These are phyloP conservation scores for Ectobius pallidus DNA, from an alignment of 2,888 invertebrate species.

Conservation along the genomic window DNA sequence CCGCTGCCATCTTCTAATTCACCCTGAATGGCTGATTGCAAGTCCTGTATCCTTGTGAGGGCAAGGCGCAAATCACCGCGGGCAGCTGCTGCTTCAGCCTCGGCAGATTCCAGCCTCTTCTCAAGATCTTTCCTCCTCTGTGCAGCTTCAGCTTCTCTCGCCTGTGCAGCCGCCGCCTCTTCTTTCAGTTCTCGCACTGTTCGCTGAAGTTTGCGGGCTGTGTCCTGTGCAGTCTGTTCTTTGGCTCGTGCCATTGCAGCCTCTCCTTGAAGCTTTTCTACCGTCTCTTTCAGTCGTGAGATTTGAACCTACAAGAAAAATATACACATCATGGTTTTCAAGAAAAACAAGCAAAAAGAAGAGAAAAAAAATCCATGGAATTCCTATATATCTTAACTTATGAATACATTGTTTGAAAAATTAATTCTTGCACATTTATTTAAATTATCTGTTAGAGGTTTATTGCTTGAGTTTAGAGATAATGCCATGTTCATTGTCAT, in stretches of 20 bases:
- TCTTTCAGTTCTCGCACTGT: constrained; percentile 77
- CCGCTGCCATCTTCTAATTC: constrained; percentile 54
- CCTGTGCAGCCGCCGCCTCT: constrained; percentile 71
- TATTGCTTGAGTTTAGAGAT: too few relatives aligned
- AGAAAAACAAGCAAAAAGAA: neutral
- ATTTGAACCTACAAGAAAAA: constrained; percentile 60
- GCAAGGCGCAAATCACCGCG: constrained; percentile 85
- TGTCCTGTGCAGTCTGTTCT: constrained; percentile 80
- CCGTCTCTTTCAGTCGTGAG: constrained; percentile 71
- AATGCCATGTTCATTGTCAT: too few relatives aligned
- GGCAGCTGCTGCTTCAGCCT: constrained; percentile 73
- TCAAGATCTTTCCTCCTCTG: constrained; percentile 79
- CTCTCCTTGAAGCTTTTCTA: constrained; percentile 76
- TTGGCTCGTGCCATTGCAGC: constrained; percentile 70
- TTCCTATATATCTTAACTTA: too few relatives aligned
- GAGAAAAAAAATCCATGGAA: too few relatives aligned
- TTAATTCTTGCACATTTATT: too few relatives aligned
- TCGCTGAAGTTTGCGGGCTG: constrained; percentile 74
- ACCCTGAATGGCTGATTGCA: constrained; percentile 91
- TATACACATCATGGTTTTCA: too few relatives aligned
- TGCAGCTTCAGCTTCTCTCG: constrained; percentile 76
- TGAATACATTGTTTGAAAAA: too few relatives aligned
- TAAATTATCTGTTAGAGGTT: too few relatives aligned
- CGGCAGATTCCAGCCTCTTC: constrained; percentile 71
- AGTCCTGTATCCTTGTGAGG: constrained; percentile 85